Evolutionary conservation across 2,113 vertebrate species (phyloP).

Genomic region (Gasterosteus aculeatus): DNA sequence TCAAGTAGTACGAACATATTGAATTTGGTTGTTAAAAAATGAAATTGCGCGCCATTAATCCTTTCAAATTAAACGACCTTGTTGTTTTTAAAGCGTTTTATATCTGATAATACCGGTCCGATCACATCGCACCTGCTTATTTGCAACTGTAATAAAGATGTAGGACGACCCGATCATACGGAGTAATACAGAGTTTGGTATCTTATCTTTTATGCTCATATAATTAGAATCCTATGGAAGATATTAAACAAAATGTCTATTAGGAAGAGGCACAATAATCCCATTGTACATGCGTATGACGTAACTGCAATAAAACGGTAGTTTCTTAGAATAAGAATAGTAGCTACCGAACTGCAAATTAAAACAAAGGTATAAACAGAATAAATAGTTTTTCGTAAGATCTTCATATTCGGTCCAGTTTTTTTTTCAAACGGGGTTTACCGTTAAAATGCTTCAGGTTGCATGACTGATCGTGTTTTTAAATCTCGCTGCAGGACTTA

Average conservation of each 20-base stretch:
- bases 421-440: not conserved
- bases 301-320: not conserved
- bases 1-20: not conserved
- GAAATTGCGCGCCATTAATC: not conserved
- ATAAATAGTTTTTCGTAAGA: not conserved
- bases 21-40: not conserved
- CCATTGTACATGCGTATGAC: not conserved
- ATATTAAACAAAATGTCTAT: not conserved
- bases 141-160: not conserved
- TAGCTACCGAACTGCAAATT: not conserved
- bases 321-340: not conserved
- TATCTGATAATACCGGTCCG: not conserved
- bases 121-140: slow-evolving; percentile 55
- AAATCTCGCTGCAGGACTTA: slow-evolving; percentile 45
- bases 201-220: not conserved
- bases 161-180: not conserved
- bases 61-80: not conserved
- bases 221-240: not conserved
- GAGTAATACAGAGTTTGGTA: slow-evolving; percentile 15
- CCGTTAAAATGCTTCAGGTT: not conserved
- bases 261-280: not conserved
- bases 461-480: slow-evolving; percentile 14
- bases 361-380: not conserved
- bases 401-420: not conserved
- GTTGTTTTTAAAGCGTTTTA: not conserved